Conservation (phyloP, 2,113 vertebrate genomes). For the Ictalurus punctatus region DNA sequence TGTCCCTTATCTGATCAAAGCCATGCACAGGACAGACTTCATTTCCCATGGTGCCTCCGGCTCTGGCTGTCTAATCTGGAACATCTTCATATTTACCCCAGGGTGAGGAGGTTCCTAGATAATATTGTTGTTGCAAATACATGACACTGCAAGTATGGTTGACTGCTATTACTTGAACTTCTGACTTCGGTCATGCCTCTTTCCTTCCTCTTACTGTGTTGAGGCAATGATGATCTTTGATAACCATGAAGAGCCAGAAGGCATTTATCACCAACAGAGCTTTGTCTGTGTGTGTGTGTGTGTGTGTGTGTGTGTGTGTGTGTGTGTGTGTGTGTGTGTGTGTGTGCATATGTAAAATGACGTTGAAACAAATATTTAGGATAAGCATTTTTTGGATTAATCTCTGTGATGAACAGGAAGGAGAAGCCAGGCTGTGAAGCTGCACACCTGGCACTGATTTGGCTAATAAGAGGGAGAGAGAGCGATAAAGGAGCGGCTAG, state of each 20-base stretch:
- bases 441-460: too few species aligned
- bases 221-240: constrained; percentile 8
- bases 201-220: constrained; percentile 14
- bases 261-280: background rate
- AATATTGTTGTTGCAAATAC: constrained; percentile 45
- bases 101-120: constrained; percentile 33
- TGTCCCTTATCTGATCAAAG: constrained; percentile 38
- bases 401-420: too few species aligned
- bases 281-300: background rate
- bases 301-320: background rate
- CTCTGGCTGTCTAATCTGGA: constrained; percentile 32
- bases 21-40: constrained; percentile 33
- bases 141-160: constrained; percentile 16
- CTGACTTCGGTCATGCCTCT: background rate
- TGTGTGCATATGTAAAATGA: background rate
- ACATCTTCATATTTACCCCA: constrained; percentile 40
- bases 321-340: background rate
- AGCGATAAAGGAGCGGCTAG: too few species aligned
- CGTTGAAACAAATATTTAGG: background rate
- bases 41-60: constrained; percentile 41
- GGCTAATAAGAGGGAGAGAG: too few species aligned
- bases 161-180: constrained; percentile 33
- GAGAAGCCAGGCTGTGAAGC: too few species aligned
- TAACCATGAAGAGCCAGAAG: constrained; percentile 23
- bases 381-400: background rate